Base-by-base conservation (phyloP, 2,888 invertebrate genomes). In the Sceliomorpha sp. region DNA sequence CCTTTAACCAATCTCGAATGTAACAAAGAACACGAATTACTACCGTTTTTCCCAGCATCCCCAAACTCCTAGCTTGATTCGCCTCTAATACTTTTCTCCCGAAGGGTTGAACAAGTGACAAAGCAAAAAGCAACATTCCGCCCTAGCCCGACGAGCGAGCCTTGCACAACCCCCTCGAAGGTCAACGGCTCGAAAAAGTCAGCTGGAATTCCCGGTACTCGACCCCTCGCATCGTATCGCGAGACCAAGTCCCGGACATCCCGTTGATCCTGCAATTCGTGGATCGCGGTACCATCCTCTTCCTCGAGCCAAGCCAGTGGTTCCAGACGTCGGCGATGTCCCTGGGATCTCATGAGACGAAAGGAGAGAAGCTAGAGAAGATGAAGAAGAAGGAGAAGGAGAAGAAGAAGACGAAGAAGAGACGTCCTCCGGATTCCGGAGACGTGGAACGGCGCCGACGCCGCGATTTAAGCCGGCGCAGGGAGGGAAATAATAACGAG, bases 401-500 rank as follows among this genome's bases (percentile, higher is more conserved):
- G 17, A 20, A 3, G 37, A 13, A 8, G 55, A 4, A 42, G 13
- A 15, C 15, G 20, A 31, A 32, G 9, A 32, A 31, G 15, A 29
- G 47, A 13, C 58, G 48, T 51, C 56, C 66, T 62, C 40, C 56
- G 68, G 77, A 56, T 36, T 48, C 53, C 24, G 58, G 48, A 51
- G 66, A 60, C 37, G 27, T 27, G 37, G 50, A 27, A 37, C 36
- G 50, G 50, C 70, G 70, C 70, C 66, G 70, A 58, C 62, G 62
- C 58, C 59, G 47, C 63, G 63, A 59, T 59, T 69, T 63, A 63
- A 69, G 63, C 58, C 53, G 59, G 42, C 37, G 44, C 24, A 27
- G 77, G 73, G 81, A 77, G 78, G 81, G 81, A 82, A 84, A 84
- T 84, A 81, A 83, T 81, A 83, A 60, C 66, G 66, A 67, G 59